Evolutionary conservation across 2,113 vertebrate genomes (phyloP).

Genomic region (Calidris pugnax): DNA sequence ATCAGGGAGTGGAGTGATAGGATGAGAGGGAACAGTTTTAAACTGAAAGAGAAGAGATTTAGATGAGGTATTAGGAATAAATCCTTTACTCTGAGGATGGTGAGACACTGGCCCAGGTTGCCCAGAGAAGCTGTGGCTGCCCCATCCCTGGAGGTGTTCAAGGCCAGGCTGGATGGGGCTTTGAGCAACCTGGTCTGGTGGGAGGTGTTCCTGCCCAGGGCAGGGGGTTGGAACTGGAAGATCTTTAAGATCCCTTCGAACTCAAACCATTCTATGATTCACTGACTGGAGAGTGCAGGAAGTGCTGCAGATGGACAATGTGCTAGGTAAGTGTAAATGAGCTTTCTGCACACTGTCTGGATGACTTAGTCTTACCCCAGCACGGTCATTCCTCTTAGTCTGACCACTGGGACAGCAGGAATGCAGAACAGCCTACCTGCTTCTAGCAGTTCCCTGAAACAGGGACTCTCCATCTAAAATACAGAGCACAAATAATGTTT

Average conservation of each 20-base stretch:
- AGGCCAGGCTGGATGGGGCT: background rate
- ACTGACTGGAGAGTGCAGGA: background rate
- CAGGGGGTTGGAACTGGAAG: background rate
- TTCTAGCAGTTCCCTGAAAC: background rate
- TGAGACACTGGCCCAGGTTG: background rate
- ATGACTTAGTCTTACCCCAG: background rate
- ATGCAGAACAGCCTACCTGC: background rate
- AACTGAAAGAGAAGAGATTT: background rate
- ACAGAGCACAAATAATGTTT: background rate
- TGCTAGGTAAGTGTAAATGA: background rate
- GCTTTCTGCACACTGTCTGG: background rate
- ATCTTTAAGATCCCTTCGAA: background rate
- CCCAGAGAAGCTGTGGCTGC: background rate
- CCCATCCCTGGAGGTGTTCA: background rate
- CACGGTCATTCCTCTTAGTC: background rate
- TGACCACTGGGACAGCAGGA: background rate
- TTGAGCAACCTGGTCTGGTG: background rate
- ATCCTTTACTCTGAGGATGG: background rate
- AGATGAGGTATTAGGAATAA: background rate
- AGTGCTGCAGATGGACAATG: background rate
- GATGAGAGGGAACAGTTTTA: background rate
- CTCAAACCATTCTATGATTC: background rate
- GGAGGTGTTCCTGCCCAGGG: background rate
- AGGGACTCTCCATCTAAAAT: background rate
- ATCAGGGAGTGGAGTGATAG: background rate